Percentiles rank a stretch among this genome's conserved stretches.
These are phyloP conservation scores for Linepithema humile DNA, from an alignment of 1,140 invertebrate species.

Conservation along the genomic window DNA sequence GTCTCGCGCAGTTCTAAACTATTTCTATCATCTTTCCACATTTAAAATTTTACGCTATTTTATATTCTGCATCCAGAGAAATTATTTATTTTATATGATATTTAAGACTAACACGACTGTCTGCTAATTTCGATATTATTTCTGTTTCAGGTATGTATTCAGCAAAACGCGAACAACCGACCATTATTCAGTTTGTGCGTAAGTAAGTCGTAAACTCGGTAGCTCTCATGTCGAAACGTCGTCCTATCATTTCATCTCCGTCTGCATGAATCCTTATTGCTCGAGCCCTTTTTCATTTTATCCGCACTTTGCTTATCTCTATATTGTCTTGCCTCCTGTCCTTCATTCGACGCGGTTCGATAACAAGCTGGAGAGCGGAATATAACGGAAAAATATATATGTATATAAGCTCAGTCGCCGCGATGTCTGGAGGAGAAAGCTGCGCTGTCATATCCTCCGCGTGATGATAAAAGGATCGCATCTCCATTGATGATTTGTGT, in stretches of 20 bases:
- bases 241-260: background rate
- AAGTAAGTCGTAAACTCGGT: conserved; percentile 33
- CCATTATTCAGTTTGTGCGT: conserved; percentile 2
- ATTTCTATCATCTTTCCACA: background rate
- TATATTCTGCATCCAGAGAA: background rate
- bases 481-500: conserved; percentile 44
- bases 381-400: conserved; percentile 16
- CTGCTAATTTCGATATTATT: background rate
- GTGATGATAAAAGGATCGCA: conserved; percentile 38
- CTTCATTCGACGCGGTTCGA: background rate
- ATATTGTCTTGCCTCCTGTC: conserved; percentile 34
- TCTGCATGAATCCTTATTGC: conserved; percentile 1
- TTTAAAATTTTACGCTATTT: background rate
- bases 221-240: background rate
- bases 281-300: conserved; percentile 11
- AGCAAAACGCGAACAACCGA: background rate
- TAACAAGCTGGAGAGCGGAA: conserved; percentile 42
- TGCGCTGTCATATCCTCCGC: conserved; percentile 34
- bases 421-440: conserved; percentile 53
- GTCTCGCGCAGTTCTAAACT: background rate
- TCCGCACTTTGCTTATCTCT: conserved; percentile 43
- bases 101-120: background rate
- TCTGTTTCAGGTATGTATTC: conserved; percentile 64
- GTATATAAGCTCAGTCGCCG: background rate
- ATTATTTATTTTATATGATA: background rate